Percentiles rank a stretch among this genome's conserved stretches.
Conservation (phyloP, 1,140 invertebrate species). For the Camponotus vicinus region DNA sequence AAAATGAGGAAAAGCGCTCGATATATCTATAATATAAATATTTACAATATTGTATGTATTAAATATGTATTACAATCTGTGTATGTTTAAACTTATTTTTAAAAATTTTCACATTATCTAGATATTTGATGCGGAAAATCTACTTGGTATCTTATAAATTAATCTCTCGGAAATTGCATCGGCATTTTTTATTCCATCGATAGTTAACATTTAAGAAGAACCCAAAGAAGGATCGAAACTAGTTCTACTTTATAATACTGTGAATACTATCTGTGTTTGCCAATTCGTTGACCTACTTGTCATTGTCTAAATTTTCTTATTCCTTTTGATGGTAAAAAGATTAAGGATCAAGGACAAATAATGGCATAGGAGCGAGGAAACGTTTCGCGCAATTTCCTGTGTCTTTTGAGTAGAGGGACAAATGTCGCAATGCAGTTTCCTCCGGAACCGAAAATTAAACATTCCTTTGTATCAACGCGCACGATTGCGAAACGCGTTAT, state of each 20-base stretch:
- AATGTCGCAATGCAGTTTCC: slow-evolving; percentile 40
- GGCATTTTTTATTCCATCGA: no score
- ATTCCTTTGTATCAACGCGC: slow-evolving; percentile 32
- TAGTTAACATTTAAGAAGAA: no score
- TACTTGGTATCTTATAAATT: no score
- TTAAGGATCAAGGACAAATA: not conserved
- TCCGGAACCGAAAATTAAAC: slow-evolving; percentile 35
- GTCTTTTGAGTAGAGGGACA: not conserved
- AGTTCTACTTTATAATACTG: no score
- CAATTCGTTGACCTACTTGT: not conserved
- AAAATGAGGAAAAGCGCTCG: no score
- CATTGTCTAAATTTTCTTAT: not conserved
- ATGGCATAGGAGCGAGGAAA: not conserved
- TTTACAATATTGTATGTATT: not conserved
- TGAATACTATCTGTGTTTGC: no score
- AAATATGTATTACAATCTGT: no score
- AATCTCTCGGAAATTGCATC: no score
- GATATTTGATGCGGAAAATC: not conserved
- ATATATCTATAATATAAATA: not conserved
- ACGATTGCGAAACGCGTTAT: slow-evolving; percentile 29
- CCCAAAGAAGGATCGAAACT: no score
- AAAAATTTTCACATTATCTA: not conserved
- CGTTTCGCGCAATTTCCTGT: slow-evolving; percentile 8
- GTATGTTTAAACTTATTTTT: not conserved
- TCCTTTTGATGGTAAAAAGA: not conserved